These are phyloP conservation scores for Thamnaconus septentrionalis DNA, from an alignment of 2,113 vertebrate species.

Conservation along the genomic window DNA sequence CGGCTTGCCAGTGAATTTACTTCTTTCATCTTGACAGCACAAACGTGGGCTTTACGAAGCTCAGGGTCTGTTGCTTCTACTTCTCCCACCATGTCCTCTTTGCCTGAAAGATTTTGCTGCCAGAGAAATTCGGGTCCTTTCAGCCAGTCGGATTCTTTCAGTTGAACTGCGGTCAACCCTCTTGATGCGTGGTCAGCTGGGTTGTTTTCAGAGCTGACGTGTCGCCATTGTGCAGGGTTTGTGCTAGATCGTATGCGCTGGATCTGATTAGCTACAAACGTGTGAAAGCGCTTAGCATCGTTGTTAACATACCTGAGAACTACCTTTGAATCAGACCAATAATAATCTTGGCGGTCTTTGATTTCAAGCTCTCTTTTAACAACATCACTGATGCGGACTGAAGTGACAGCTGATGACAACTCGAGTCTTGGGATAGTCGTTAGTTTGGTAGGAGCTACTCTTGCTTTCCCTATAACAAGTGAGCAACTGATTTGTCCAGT, in stretches of 20 bases:
- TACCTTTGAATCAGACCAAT: slow-evolving; percentile 1
- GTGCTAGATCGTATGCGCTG: neutral
- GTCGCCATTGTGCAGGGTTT: neutral
- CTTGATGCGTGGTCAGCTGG: neutral
- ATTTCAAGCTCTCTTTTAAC: neutral
- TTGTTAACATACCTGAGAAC: neutral
- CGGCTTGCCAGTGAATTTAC: neutral
- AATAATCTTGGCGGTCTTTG: neutral
- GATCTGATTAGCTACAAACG: neutral
- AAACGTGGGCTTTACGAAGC: neutral
- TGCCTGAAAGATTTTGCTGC: neutral
- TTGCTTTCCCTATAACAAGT: neutral
- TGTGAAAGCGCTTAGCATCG: neutral
- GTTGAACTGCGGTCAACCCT: neutral
- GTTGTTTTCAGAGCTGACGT: neutral
- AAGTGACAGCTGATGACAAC: slow-evolving; percentile 10
- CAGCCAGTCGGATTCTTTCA: neutral
- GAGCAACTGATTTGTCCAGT: slow-evolving; percentile 3
- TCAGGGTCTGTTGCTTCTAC: neutral
- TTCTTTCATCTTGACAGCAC: neutral
- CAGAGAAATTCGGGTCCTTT: neutral
- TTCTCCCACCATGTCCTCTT: slow-evolving; percentile 1
- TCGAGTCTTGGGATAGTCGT: slow-evolving; percentile 8
- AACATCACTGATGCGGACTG: neutral
- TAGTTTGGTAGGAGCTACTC: slow-evolving; percentile 4